Conservation (phyloP, 2,797 vertebrate genomes). For the Danio choprae region DNA sequence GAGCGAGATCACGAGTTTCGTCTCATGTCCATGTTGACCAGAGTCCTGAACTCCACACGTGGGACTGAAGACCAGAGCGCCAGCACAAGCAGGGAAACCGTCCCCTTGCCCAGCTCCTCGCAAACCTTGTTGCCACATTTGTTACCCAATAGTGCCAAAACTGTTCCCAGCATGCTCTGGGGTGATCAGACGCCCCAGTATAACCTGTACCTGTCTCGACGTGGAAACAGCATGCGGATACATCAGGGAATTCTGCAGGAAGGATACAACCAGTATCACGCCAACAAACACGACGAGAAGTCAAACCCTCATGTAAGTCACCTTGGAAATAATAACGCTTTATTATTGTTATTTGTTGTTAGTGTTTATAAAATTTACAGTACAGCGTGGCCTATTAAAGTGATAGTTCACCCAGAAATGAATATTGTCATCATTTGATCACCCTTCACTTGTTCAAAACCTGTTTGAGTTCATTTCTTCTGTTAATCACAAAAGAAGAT, state of each 20-base stretch:
- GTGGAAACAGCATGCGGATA: slow-evolving; percentile 78
- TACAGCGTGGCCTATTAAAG: too few relatives aligned
- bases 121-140: slow-evolving; percentile 57
- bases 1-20: slow-evolving; percentile 85
- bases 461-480: too few relatives aligned
- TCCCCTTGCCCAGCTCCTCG: not conserved
- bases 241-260: slow-evolving; percentile 85
- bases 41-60: slow-evolving; percentile 72
- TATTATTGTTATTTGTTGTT: slow-evolving; percentile 2
- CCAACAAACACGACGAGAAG: slow-evolving; percentile 83
- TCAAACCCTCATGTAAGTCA: slow-evolving; percentile 90
- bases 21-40: slow-evolving; percentile 84
- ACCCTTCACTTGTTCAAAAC: too few relatives aligned
- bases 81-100: not conserved
- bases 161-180: slow-evolving; percentile 53
- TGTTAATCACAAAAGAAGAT: too few relatives aligned
- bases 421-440: too few relatives aligned
- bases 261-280: slow-evolving; percentile 82
- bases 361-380: not conserved
- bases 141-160: slow-evolving; percentile 57
- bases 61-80: slow-evolving; percentile 43
- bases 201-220: slow-evolving; percentile 76
- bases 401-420: too few relatives aligned
- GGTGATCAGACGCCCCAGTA: slow-evolving; percentile 45
- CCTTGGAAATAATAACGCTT: not conserved